phyloP scores from a whole-genome alignment of 2,797 vertebrate genomes.

The Bovichtus diacanthus region DNA sequence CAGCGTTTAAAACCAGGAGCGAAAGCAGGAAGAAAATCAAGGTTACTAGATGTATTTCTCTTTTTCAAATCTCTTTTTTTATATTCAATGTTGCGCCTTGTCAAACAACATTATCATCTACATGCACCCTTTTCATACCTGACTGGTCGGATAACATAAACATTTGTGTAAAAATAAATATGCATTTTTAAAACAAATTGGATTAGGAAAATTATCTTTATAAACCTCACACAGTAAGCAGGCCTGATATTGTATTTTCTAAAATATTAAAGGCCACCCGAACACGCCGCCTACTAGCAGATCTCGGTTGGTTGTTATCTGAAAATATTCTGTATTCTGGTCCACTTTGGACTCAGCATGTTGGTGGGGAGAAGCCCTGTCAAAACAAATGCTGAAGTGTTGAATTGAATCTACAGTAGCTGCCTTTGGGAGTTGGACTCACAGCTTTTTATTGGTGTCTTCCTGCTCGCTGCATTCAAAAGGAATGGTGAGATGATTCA shows the following conservation, averaged over 20 bases:
- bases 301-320: slow-evolving; percentile 41
- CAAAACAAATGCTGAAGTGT: slow-evolving; percentile 66
- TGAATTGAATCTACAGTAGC: slow-evolving; percentile 56
- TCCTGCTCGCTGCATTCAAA: slow-evolving; percentile 46
- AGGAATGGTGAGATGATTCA: slow-evolving; percentile 54
- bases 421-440: slow-evolving; percentile 65
- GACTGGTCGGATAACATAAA: slow-evolving; percentile 25
- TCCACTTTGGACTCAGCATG: slow-evolving; percentile 46
- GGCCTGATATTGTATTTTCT: slow-evolving; percentile 11
- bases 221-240: neutral
- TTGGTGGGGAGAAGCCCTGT: slow-evolving; percentile 51
- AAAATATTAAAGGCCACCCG: slow-evolving; percentile 32
- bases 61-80: slow-evolving; percentile 30
- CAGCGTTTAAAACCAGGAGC: slow-evolving; percentile 8
- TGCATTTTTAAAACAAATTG: slow-evolving; percentile 8
- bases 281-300: slow-evolving; percentile 26
- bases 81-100: neutral
- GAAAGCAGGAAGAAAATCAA: slow-evolving; percentile 25
- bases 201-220: slow-evolving; percentile 13
- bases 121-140: slow-evolving; percentile 5
- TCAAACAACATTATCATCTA: slow-evolving; percentile 39
- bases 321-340: slow-evolving; percentile 40
- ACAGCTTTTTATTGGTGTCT: slow-evolving; percentile 53
- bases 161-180: neutral
- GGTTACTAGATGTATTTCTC: slow-evolving; percentile 8